phyloP scores from a whole-genome alignment of 2,797 vertebrate genomes.

The Lerista edwardsae region DNA sequence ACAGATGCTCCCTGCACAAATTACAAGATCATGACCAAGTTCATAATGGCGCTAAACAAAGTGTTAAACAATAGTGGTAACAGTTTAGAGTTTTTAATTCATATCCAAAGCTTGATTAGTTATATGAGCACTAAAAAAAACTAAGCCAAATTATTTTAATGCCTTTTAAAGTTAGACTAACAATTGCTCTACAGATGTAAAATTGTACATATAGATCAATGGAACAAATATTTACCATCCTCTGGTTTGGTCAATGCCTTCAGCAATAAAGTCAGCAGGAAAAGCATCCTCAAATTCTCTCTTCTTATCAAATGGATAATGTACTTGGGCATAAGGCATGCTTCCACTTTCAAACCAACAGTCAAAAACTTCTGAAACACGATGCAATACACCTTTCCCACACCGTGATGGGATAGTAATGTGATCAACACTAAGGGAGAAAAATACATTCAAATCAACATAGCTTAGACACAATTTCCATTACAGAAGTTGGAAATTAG shows the following conservation, averaged over 20 bases:
- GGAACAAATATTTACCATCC: conserved; percentile 85
- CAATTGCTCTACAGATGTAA: fast-evolving
- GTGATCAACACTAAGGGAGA: conserved; percentile 82
- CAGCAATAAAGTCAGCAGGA: conserved; percentile 97
- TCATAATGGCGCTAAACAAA: not conserved
- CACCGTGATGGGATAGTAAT: conserved; percentile 87
- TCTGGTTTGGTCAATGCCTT: conserved; percentile 98
- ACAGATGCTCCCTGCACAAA: not conserved
- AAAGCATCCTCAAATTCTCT: conserved; percentile 93
- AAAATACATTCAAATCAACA: not conserved
- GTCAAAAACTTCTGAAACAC: conserved; percentile 93
- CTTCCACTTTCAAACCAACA: conserved; percentile 99
- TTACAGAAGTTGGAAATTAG: not conserved
- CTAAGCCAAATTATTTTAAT: not conserved
- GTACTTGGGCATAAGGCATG: conserved; percentile 97
- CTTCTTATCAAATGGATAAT: conserved; percentile 93
- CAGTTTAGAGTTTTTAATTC: not conserved
- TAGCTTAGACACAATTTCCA: not conserved
- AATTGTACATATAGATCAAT: fast-evolving
- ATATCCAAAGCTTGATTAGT: not conserved
- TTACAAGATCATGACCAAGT: not conserved
- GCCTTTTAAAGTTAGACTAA: not conserved
- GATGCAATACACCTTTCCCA: conserved; percentile 86
- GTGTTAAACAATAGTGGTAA: not conserved
- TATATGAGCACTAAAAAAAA: not conserved